Evolutionary conservation across 2,888 invertebrate genomes (phyloP).

Genomic region (Neoitamus cyanurus): DNA sequence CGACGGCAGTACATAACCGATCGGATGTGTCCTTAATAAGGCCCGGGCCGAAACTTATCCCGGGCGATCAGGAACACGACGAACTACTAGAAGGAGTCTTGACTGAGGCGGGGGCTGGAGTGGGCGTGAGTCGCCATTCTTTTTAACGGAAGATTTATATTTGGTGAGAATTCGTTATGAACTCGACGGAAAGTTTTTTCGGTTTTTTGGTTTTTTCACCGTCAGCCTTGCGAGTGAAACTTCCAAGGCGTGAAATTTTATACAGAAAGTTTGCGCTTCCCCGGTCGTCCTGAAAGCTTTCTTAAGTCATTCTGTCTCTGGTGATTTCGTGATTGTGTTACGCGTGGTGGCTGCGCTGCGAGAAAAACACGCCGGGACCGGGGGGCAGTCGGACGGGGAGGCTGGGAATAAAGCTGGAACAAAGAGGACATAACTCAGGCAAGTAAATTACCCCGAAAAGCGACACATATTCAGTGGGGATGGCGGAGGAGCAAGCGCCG

Average conservation of each 20-base stretch:
- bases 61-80: background rate
- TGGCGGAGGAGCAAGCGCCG: background rate
- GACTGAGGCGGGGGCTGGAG: background rate
- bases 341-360: slow-evolving; percentile 33
- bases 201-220: background rate
- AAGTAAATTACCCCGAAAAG: slow-evolving; percentile 50
- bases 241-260: slow-evolving; percentile 49
- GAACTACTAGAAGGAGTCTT: too few relatives aligned
- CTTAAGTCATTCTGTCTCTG: slow-evolving; percentile 46
- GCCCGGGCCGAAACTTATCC: background rate
- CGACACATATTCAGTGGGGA: slow-evolving; percentile 36
- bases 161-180: slow-evolving; percentile 47
- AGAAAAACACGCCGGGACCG: slow-evolving; percentile 2
- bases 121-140: slow-evolving; percentile 11
- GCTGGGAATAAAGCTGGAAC: slow-evolving; percentile 18
- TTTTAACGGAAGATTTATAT: slow-evolving; percentile 46
- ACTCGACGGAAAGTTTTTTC: slow-evolving; percentile 46
- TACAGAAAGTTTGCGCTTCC: slow-evolving; percentile 48
- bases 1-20: slow-evolving; percentile 5
- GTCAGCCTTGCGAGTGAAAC: slow-evolving; percentile 12
- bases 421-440: slow-evolving; percentile 47
- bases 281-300: slow-evolving; percentile 46
- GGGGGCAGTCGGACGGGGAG: background rate
- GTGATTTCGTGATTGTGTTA: slow-evolving; percentile 48
- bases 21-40: slow-evolving; percentile 41